These are phyloP conservation scores for Salpingus planirostris DNA, from an alignment of 2,888 invertebrate species.

Conservation along the genomic window DNA sequence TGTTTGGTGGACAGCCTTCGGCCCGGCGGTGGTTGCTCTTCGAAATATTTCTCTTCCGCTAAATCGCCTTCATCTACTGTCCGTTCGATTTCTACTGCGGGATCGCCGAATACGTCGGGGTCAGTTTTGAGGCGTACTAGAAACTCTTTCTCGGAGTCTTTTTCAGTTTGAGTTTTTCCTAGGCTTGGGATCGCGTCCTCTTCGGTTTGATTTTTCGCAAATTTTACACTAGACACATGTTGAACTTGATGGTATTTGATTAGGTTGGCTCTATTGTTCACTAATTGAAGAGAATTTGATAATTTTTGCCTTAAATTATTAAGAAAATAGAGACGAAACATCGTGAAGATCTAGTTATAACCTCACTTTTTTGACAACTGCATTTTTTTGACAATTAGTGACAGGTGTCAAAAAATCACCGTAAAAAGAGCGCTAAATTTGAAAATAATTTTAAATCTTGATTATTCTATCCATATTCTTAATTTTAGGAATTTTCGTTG, in stretches of 20 bases:
- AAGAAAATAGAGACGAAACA: not conserved
- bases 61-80: slow-evolving; percentile 54
- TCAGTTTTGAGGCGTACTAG: slow-evolving; percentile 39
- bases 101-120: slow-evolving; percentile 52
- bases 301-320: too few relatives aligned
- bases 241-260: too few relatives aligned
- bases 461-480: too few relatives aligned
- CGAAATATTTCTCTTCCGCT: slow-evolving; percentile 50
- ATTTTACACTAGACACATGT: too few relatives aligned
- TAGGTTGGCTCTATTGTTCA: too few relatives aligned
- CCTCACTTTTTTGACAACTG: not conserved
- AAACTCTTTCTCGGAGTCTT: slow-evolving; percentile 30
- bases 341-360: not conserved
- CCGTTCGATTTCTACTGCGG: slow-evolving; percentile 23
- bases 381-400: not conserved
- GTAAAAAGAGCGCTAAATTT: too few relatives aligned
- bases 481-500: too few relatives aligned
- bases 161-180: too few relatives aligned
- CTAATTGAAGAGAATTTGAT: too few relatives aligned
- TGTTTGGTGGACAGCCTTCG: slow-evolving; percentile 52
- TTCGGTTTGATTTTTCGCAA: too few relatives aligned
- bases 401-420: too few relatives aligned
- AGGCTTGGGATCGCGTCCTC: slow-evolving; percentile 1
- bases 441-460: too few relatives aligned
- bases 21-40: slow-evolving; percentile 42